These are phyloP conservation scores for Scomberomorus guttatus DNA, from an alignment of 2,797 vertebrate species.

Conservation along the genomic window DNA sequence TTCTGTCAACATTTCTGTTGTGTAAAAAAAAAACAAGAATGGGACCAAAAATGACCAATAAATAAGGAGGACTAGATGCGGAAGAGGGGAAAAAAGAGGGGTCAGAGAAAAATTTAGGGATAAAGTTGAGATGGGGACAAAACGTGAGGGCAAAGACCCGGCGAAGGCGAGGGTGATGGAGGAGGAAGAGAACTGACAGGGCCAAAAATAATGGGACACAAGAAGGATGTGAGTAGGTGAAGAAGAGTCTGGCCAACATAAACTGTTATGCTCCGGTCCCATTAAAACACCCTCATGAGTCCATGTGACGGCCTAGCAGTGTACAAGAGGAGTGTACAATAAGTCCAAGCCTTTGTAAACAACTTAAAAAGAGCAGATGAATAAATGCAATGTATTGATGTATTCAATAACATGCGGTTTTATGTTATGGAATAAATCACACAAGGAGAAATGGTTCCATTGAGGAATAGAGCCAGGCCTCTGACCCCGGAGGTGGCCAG, in stretches of 20 bases:
- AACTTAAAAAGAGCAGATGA: conserved; percentile 21
- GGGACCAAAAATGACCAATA: not conserved
- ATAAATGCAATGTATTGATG: conserved; percentile 44
- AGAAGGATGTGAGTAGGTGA: conserved; percentile 54
- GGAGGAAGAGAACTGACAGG: conserved; percentile 25
- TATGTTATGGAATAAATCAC: conserved; percentile 53
- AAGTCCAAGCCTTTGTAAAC: conserved; percentile 57
- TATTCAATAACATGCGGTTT: conserved; percentile 32
- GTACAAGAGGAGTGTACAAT: conserved; percentile 27
- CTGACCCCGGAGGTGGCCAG: conserved; percentile 26
- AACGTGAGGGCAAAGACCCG: conserved; percentile 13
- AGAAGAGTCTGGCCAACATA: conserved; percentile 62
- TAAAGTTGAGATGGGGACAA: conserved; percentile 51
- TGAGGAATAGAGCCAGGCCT: conserved; percentile 22
- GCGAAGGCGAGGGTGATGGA: conserved; percentile 4
- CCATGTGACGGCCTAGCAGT: not conserved
- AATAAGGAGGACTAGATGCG: not conserved
- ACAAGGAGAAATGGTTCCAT: conserved; percentile 19
- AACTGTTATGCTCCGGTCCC: conserved; percentile 67
- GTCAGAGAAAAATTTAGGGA: not conserved
- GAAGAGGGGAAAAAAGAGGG: not conserved
- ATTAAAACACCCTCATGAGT: conserved; percentile 48
- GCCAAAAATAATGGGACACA: conserved; percentile 27
- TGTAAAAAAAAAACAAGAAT: not conserved
- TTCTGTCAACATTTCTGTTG: not conserved